Conservation (phyloP, 2,797 vertebrate species). For the Alcedo quadribrachys region DNA sequence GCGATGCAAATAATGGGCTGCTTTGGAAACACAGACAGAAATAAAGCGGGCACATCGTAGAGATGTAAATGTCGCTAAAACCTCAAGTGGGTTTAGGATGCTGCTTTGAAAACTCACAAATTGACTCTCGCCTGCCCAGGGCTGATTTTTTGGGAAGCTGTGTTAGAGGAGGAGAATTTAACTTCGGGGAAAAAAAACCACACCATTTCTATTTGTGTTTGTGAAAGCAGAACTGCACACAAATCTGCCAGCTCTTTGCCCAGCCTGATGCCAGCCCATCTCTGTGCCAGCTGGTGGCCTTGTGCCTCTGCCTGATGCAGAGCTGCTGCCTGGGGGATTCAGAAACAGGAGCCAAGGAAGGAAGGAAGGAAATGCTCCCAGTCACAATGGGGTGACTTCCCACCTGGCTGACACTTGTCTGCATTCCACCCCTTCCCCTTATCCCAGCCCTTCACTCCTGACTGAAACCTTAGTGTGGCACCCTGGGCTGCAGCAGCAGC, state of each 20-base stretch:
- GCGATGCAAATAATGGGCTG: neutral
- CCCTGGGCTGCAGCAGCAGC: neutral
- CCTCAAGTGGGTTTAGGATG: neutral
- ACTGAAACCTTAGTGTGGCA: neutral
- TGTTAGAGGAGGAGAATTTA: neutral
- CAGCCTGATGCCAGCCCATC: neutral
- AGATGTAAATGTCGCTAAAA: constrained; percentile 53
- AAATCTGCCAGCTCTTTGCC: neutral
- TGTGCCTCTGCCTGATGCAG: neutral
- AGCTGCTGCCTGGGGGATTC: neutral
- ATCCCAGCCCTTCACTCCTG: neutral
- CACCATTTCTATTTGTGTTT: neutral
- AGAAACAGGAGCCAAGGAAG: neutral
- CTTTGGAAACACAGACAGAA: constrained; percentile 23
- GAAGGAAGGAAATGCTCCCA: neutral
- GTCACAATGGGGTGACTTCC: neutral
- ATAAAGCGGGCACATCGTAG: constrained; percentile 12
- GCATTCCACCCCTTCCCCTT: neutral
- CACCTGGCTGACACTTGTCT: neutral
- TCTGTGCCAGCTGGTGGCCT: neutral
- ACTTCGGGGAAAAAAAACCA: neutral
- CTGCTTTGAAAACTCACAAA: constrained; percentile 15
- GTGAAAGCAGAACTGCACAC: neutral
- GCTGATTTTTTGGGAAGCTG: neutral
- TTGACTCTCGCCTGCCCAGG: neutral